Evolutionary conservation across 2,888 invertebrate species (phyloP).

Genomic region (Sthenelais limicola): DNA sequence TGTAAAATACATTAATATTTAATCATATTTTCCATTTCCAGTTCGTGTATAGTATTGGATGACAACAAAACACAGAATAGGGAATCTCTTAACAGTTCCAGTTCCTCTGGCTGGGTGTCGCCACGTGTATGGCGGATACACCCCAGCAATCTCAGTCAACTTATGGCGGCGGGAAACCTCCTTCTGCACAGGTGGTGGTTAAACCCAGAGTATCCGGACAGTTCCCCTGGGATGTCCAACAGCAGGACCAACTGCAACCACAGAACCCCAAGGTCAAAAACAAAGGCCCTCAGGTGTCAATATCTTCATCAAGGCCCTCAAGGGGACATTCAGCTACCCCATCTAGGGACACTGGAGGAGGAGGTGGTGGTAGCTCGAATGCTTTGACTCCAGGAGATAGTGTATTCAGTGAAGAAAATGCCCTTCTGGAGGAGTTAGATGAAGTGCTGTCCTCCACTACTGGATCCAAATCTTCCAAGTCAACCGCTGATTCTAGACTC

Average conservation of each 20-base stretch:
- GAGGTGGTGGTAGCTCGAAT: too few species aligned
- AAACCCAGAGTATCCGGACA: neutral
- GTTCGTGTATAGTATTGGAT: neutral
- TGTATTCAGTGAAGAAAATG: too few species aligned
- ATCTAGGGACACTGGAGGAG: slow-evolving; percentile 17
- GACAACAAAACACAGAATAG: neutral
- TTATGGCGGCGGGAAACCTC: neutral
- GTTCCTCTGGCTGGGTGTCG: neutral
- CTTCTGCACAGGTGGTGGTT: neutral
- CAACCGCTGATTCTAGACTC: slow-evolving; percentile 4
- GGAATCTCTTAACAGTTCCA: neutral
- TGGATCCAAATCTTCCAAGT: slow-evolving; percentile 11
- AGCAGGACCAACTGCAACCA: neutral
- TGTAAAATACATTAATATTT: too few species aligned
- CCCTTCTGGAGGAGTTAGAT: slow-evolving; percentile 7
- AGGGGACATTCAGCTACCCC: too few species aligned
- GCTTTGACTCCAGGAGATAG: too few species aligned
- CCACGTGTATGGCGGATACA: slow-evolving; percentile 7
- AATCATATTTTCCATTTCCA: neutral
- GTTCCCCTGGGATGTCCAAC: slow-evolving; percentile 15
- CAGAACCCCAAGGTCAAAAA: neutral
- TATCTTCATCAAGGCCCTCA: neutral
- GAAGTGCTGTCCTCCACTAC: slow-evolving; percentile 24
- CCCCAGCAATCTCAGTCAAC: neutral
- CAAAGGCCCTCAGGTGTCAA: neutral